A percentile compares a stretch with the other conserved stretches of the same genome.
These are phyloP conservation scores for Catharus bicknelli DNA, from an alignment of 2,113 vertebrate species.

Conservation along the genomic window DNA sequence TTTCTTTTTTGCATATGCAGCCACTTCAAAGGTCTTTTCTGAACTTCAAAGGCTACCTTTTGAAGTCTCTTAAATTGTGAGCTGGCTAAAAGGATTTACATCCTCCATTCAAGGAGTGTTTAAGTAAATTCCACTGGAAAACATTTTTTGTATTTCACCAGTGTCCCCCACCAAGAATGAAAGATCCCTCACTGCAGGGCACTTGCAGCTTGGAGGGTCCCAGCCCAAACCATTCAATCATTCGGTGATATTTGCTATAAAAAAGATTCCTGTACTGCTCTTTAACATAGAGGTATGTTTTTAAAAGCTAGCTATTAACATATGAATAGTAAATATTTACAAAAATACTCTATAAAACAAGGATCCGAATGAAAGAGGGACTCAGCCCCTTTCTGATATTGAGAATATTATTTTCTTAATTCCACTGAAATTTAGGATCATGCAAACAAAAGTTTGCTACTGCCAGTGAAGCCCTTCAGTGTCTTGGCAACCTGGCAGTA, in stretches of 20 bases:
- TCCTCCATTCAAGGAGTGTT: slow-evolving; percentile 1
- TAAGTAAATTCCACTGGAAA: slow-evolving; percentile 34
- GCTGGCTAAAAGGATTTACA: slow-evolving; percentile 55
- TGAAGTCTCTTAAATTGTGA: slow-evolving; percentile 57
- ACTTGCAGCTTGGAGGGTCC: neutral
- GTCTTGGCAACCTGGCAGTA: neutral
- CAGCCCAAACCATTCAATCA: neutral
- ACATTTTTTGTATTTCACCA: neutral
- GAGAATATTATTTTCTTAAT: neutral
- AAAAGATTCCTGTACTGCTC: neutral
- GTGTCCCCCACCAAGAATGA: neutral
- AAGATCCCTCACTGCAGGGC: neutral
- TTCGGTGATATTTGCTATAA: neutral
- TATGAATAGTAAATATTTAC: neutral
- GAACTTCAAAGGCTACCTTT: slow-evolving; percentile 65
- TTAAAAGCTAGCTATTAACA: neutral
- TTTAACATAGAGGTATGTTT: neutral
- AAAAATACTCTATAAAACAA: neutral
- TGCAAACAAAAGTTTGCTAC: neutral
- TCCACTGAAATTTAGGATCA: neutral
- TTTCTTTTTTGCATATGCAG: slow-evolving; percentile 59
- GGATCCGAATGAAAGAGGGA: neutral
- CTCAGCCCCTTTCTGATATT: neutral
- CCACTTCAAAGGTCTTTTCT: slow-evolving; percentile 60
- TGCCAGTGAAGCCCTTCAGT: neutral